Evolutionary conservation across 1,140 invertebrate genomes (phyloP).

Genomic region (Polyergus mexicanus): DNA sequence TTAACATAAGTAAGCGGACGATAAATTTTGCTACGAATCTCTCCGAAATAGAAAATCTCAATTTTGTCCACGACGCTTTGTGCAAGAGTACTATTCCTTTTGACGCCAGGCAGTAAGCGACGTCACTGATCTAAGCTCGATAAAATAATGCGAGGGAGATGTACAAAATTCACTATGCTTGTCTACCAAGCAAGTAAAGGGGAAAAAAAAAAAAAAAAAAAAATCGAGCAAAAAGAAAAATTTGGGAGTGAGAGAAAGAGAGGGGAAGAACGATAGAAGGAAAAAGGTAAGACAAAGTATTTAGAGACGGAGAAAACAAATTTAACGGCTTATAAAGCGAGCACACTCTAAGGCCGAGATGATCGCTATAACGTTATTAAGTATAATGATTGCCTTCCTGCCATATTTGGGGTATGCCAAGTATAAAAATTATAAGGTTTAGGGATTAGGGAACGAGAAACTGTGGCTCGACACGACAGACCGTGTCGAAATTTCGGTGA

Average conservation of each 20-base stretch:
- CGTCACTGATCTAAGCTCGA: conserved; percentile 52
- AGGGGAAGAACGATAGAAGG: conserved; percentile 35
- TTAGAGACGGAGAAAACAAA: conserved; percentile 71
- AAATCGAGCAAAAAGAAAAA: conserved; percentile 51
- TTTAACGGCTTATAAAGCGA: conserved; percentile 69
- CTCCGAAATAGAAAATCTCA: conserved; percentile 34
- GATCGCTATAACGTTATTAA: conserved; percentile 84
- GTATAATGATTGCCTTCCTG: conserved; percentile 87
- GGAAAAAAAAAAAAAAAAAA: conserved; percentile 25
- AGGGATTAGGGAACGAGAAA: conserved; percentile 82
- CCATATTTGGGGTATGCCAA: conserved; percentile 88
- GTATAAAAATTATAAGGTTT: conserved; percentile 87
- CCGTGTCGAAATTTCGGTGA: conserved; percentile 76
- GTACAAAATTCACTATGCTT: conserved; percentile 73
- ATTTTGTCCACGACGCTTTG: conserved; percentile 43
- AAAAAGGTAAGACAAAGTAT: conserved; percentile 65
- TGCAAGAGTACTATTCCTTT: conserved; percentile 56
- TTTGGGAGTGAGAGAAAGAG: conserved; percentile 53
- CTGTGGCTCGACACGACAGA: conserved; percentile 71
- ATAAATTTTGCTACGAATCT: conserved; percentile 36
- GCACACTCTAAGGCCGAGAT: conserved; percentile 69
- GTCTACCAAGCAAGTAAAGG: conserved; percentile 62
- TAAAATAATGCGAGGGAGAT: conserved; percentile 46
- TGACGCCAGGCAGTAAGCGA: conserved; percentile 63
- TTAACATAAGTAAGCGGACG: not conserved